Conservation (phyloP, 1,140 invertebrate genomes). For the Halictus rubicundus region DNA sequence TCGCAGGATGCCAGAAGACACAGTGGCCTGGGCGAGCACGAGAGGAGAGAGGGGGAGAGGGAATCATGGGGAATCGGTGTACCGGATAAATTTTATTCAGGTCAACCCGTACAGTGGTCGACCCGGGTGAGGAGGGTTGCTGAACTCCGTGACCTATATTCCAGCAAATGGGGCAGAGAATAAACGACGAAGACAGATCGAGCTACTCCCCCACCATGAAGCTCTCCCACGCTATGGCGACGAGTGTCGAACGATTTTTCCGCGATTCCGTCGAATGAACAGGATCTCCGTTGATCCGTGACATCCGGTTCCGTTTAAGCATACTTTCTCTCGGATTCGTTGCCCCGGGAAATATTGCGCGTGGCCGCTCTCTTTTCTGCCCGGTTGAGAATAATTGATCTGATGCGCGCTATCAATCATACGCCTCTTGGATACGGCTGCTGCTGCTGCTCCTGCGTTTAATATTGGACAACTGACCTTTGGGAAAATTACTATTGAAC, state of each 20-base stretch:
- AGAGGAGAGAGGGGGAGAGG: background rate
- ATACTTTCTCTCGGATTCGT: too few relatives aligned
- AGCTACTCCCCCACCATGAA: conserved; percentile 15
- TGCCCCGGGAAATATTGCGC: too few relatives aligned
- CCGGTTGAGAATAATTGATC: too few relatives aligned
- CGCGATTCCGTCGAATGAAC: background rate
- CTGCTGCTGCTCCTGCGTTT: too few relatives aligned
- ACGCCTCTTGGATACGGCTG: too few relatives aligned
- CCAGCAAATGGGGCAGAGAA: conserved; percentile 68
- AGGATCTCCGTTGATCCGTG: too few relatives aligned
- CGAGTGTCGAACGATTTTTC: background rate
- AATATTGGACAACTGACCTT: too few relatives aligned
- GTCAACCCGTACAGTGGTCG: conserved; percentile 54
- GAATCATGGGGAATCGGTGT: conserved; percentile 33
- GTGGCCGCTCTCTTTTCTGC: too few relatives aligned
- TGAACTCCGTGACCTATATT: conserved; percentile 71
- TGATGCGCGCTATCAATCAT: too few relatives aligned
- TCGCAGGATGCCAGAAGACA: background rate
- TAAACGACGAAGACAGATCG: conserved; percentile 58
- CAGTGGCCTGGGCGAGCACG: background rate
- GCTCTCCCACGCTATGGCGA: background rate
- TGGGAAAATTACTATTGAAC: too few relatives aligned
- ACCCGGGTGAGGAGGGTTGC: conserved; percentile 59
- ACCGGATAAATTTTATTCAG: conserved; percentile 39
- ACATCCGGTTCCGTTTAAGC: too few relatives aligned